These are phyloP conservation scores for Entomyzon cyanotis DNA, from an alignment of 2,113 vertebrate species.

Conservation along the genomic window DNA sequence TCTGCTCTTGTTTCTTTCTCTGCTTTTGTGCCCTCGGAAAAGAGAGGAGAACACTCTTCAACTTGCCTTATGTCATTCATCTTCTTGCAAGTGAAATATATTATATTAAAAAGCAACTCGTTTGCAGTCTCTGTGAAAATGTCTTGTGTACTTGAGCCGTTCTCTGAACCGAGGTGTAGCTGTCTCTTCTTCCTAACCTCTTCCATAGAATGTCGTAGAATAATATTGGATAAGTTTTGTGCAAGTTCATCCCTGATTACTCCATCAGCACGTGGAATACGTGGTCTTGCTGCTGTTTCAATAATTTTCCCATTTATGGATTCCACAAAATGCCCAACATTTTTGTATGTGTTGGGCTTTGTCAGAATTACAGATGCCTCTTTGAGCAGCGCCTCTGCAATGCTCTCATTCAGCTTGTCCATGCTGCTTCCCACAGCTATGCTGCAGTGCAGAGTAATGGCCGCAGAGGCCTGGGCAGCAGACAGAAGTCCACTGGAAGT, in stretches of 20 bases:
- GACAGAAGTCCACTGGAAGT: slow-evolving; percentile 78
- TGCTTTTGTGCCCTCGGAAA: background rate
- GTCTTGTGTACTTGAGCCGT: slow-evolving; percentile 55
- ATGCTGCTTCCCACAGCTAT: slow-evolving; percentile 77
- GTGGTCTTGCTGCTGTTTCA: slow-evolving; percentile 80
- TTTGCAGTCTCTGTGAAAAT: slow-evolving; percentile 83
- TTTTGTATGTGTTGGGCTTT: slow-evolving; percentile 78
- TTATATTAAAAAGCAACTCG: slow-evolving; percentile 84
- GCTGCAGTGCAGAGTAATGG: slow-evolving; percentile 76
- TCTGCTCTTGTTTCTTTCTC: slow-evolving; percentile 17
- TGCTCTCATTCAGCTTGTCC: slow-evolving; percentile 80
- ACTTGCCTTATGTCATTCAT: slow-evolving; percentile 78
- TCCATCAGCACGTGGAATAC: slow-evolving; percentile 70
- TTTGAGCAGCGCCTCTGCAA: slow-evolving; percentile 85
- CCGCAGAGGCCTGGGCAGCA: slow-evolving; percentile 79
- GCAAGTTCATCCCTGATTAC: slow-evolving; percentile 81
- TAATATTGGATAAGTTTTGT: slow-evolving; percentile 84
- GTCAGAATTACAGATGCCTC: slow-evolving; percentile 83
- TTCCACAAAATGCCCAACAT: slow-evolving; percentile 84
- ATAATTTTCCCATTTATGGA: slow-evolving; percentile 83
- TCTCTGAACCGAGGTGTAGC: slow-evolving; percentile 61
- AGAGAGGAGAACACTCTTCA: slow-evolving; percentile 59
- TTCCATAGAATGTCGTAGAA: slow-evolving; percentile 87
- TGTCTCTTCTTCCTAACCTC: slow-evolving; percentile 81
- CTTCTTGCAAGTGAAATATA: slow-evolving; percentile 87